Evolutionary conservation across 2,797 vertebrate species (phyloP).

Genomic region (Malurus splendens): DNA sequence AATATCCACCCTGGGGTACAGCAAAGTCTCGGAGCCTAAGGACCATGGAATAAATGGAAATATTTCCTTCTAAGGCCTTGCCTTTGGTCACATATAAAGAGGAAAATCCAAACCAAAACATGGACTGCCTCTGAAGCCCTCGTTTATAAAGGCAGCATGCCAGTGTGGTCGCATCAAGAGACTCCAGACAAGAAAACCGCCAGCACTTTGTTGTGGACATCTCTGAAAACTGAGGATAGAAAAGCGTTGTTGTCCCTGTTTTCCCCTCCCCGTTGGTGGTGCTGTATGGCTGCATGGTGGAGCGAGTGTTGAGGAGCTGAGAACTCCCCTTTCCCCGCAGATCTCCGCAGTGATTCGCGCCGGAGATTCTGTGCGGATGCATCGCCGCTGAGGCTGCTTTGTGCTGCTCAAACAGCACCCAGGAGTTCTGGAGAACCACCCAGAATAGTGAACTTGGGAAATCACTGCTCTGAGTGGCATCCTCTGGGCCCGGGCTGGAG

Average conservation of each 20-base stretch:
- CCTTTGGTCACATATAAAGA: background rate
- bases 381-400: background rate
- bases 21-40: background rate
- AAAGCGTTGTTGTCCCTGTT: background rate
- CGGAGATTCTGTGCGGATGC: background rate
- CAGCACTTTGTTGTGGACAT: background rate
- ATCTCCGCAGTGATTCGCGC: background rate
- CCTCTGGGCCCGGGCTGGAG: background rate
- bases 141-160: background rate
- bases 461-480: background rate
- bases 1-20: background rate
- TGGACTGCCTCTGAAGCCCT: background rate
- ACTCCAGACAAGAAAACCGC: background rate
- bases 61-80: background rate
- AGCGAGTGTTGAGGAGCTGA: background rate
- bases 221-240: background rate
- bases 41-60: background rate
- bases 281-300: background rate
- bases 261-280: background rate
- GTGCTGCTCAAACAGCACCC: background rate
- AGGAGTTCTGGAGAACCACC: background rate
- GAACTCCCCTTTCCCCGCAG: background rate
- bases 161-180: background rate
- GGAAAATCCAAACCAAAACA: background rate
- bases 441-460: background rate